A percentile compares a stretch with the other conserved stretches of the same genome.
Evolutionary conservation across 1,140 invertebrate genomes (phyloP).

Genomic region (Akabosia matsudoensis): DNA sequence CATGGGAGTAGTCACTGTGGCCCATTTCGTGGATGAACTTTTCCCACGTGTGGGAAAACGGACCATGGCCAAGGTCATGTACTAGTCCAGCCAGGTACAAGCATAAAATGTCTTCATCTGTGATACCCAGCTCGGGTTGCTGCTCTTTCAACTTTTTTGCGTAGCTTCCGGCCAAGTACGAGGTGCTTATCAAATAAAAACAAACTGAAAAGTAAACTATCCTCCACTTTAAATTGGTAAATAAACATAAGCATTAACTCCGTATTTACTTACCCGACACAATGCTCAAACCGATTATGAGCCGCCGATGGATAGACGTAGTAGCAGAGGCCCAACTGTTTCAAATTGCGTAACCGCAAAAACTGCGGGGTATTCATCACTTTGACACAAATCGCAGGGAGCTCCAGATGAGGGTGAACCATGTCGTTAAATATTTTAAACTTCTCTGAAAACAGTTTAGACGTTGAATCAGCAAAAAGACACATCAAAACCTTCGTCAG

Average conservation of each 20-base stretch:
- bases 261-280: slow-evolving; percentile 56
- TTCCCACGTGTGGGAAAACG: slow-evolving; percentile 65
- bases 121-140: slow-evolving; percentile 53
- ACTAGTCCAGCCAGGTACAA: slow-evolving; percentile 64
- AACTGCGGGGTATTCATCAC: slow-evolving; percentile 65
- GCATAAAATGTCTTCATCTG: slow-evolving; percentile 54
- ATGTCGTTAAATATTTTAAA: slow-evolving; percentile 57
- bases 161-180: slow-evolving; percentile 54
- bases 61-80: slow-evolving; percentile 68
- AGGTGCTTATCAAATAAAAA: slow-evolving; percentile 48
- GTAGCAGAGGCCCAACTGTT: slow-evolving; percentile 58
- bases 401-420: slow-evolving; percentile 56
- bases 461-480: slow-evolving; percentile 16
- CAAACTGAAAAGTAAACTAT: background rate
- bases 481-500: slow-evolving; percentile 39
- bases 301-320: slow-evolving; percentile 60
- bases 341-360: slow-evolving; percentile 60
- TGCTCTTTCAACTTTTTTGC: slow-evolving; percentile 48
- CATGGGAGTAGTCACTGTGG: too few relatives aligned
- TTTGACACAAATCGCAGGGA: slow-evolving; percentile 54
- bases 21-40: slow-evolving; percentile 47
- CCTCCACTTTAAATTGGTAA: background rate
- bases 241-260: too few relatives aligned
- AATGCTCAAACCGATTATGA: slow-evolving; percentile 63
- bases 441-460: slow-evolving; percentile 4